Evolutionary conservation across 2,113 vertebrate genomes (phyloP), one percentile per base, ranked within the genome.

Genomic region (Thymallus thymallus): DNA sequence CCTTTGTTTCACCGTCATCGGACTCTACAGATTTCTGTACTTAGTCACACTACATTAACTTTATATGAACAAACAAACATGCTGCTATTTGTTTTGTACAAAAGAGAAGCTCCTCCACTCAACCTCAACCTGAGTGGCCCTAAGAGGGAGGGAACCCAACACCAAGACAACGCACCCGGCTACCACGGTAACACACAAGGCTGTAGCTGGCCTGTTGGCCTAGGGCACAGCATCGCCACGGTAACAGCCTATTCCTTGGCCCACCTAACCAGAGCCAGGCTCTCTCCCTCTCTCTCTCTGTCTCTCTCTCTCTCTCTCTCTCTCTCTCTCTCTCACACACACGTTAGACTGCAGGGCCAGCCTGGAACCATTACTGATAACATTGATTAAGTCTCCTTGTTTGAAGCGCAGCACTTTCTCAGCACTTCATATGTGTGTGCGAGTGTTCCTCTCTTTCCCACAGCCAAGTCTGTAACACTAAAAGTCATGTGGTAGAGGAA

Each of bases 311-410:
- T 41, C 66, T 64, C 61, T 26, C 32, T 55, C 70, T 18, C 71
- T 76, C 77, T 84, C 86, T 78, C 63, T 61, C 63, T 65, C 20
- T 76, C 26, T 68, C n/a, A n/a, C n/a, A n/a, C n/a, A n/a, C 84
- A 94, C 93, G 94, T 96, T 95, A 93, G 82, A 84, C 81, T 86
- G 87, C 70, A 89, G 88, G 89, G 92, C 73, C 91, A 93, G 92
- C 91, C 82, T 94, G 93, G 91, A 96, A 87, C 91, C 88, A 94
- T 94, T 94, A 91, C 92, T 92, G 94, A 95, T 94, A 89, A 90
- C 91, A 90, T 86, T 93, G 92, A 95, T 94, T 93, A 91, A 91
- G 93, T 94, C 92, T 92, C 92, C 80, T 90, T 91, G 93, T 94
- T 95, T 94, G 90, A 92, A 88, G 88, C 91, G 89, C 86, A 83